Conservation (phyloP, 2,797 vertebrate species). For the Peromyscus nudipes region DNA sequence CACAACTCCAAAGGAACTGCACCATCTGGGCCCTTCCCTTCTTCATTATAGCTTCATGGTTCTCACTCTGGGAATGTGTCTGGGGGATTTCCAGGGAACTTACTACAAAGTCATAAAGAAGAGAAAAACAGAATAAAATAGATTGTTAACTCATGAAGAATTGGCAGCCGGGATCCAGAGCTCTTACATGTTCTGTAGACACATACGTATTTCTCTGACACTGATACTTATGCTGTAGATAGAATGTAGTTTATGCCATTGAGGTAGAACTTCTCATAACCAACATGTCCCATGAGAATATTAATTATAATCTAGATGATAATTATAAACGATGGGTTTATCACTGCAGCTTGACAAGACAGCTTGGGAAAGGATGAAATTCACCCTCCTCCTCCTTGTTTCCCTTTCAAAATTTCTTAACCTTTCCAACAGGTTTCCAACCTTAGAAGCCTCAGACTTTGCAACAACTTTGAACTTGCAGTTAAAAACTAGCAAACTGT, state of each 20-base stretch:
- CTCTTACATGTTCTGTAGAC: not conserved
- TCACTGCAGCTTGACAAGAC: not conserved
- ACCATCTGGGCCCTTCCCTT: constrained; percentile 3
- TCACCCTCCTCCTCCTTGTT: not conserved
- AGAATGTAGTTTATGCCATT: constrained; percentile 6
- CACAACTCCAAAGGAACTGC: not conserved
- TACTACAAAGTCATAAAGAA: constrained; percentile 39
- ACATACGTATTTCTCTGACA: not conserved
- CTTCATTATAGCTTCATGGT: constrained; percentile 51
- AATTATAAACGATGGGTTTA: not conserved
- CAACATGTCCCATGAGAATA: not conserved
- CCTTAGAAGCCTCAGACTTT: not conserved
- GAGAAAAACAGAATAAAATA: constrained; percentile 7
- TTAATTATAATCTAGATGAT: constrained; percentile 19
- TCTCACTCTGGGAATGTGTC: not conserved
- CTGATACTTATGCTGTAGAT: not conserved
- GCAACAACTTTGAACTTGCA: constrained; percentile 33
- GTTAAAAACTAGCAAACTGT: constrained; percentile 7
- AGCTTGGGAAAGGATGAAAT: not conserved
- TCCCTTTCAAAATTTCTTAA: not conserved
- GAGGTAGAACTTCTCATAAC: not conserved
- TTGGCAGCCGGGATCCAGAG: not conserved
- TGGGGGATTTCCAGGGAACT: not conserved
- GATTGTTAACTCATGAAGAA: constrained; percentile 33
- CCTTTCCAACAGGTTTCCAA: not conserved